Evolutionary conservation across 2,888 invertebrate species (phyloP), one percentile per base, ranked within the genome.

Genomic region (Brassicogethes aeneus): DNA sequence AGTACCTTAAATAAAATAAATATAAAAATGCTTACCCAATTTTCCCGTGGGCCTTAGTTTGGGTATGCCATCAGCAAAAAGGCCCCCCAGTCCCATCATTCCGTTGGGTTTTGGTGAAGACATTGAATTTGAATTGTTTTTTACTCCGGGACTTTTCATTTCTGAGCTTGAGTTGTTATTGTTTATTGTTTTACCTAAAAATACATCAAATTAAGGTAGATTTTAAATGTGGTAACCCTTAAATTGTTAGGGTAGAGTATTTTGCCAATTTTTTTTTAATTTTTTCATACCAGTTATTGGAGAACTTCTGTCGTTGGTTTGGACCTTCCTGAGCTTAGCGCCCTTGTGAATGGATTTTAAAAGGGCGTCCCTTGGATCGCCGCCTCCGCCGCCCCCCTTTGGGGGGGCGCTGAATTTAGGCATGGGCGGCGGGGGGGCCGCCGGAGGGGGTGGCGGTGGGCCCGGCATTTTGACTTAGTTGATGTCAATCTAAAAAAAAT

Each of bases 281-380:
- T n/a, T n/a, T 36, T 8, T 39, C 66, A 74, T 76, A 68, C 89
- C 87, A 51, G 90, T 70, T 37, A 76, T 65, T 0, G 93, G 93
- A 38, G 79, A 83, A 76, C 93, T 93, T 68, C 89, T 86, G 64
- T 94, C 93, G 56, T 85, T 82, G n/a, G 92, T 92, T 1, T 82
- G 81, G 39, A 90, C 75, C 70, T 91, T 92, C 66, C 87, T 91
- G 50, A 93, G 70, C 56, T 77, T 77, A 38, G 82, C 70, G 42
- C 92, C 93, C 64, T 83, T 82, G 55, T 89, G 79, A 56, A 93
- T 93, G 8, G 88, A 87, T 58, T 79, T 80, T 33, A 93, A 70
- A 43, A 93, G 71, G 35, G 85, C 79, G 56, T 77, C 76, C 59
- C 88, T 73, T 43, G 75, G 73, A 54, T 80, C 78, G 33, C 68